Conservation (phyloP, 2,113 vertebrate species). For the Rhabdornis inornatus region DNA sequence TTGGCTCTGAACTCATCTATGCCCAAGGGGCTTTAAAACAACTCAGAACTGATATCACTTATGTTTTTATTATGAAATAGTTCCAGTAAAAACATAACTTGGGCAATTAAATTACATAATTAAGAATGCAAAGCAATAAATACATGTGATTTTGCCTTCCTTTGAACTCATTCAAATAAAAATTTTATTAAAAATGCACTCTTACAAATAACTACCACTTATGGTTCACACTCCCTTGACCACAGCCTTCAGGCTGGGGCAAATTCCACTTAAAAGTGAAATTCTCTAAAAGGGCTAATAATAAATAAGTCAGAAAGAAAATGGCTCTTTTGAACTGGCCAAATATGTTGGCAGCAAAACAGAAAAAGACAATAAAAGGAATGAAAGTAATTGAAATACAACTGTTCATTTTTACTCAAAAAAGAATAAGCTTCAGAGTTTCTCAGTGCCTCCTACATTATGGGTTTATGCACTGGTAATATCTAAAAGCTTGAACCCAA, state of each 20-base stretch:
- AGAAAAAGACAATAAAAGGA: background rate
- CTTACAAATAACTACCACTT: background rate
- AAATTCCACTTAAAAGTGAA: slow-evolving; percentile 34
- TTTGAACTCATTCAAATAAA: slow-evolving; percentile 20
- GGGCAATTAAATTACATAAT: slow-evolving; percentile 5
- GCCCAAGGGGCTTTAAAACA: slow-evolving; percentile 7
- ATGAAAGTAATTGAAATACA: background rate
- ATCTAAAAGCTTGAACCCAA: background rate
- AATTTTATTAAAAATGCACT: background rate
- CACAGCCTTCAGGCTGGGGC: background rate
- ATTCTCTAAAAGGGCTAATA: background rate
- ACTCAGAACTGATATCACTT: background rate
- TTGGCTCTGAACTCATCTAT: slow-evolving; percentile 5
- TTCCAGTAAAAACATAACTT: slow-evolving; percentile 13
- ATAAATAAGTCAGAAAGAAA: background rate
- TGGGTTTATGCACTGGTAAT: background rate
- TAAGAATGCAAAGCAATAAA: slow-evolving; percentile 26
- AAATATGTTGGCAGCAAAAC: slow-evolving; percentile 8
- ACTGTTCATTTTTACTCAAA: background rate
- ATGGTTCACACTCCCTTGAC: background rate
- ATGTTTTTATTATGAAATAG: slow-evolving; percentile 3
- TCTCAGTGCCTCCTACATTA: background rate
- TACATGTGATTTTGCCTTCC: background rate
- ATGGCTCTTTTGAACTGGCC: background rate
- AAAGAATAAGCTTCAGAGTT: background rate